A percentile compares a stretch with the other conserved stretches of the same genome.
phyloP scores from a whole-genome alignment of 1,140 invertebrate species.

The Megalonaias nervosa region DNA sequence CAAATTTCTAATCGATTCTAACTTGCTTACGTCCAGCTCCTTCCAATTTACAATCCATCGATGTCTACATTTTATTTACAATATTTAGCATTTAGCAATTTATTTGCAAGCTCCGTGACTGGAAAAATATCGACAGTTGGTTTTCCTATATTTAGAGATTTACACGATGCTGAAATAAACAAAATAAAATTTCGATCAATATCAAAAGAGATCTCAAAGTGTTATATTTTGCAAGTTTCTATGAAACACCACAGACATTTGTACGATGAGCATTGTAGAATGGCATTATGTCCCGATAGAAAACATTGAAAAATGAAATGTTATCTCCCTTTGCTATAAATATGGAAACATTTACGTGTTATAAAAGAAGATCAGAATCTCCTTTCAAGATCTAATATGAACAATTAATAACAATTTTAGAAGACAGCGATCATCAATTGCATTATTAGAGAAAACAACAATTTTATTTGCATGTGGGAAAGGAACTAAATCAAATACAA shows the following conservation, averaged over 20 bases:
- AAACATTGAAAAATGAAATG: neutral
- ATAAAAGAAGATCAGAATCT: neutral
- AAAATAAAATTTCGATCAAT: conserved; percentile 63
- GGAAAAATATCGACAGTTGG: conserved; percentile 22
- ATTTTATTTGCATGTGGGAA: neutral
- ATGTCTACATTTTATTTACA: no score
- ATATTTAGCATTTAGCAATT: conserved; percentile 29
- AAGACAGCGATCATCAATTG: conserved; percentile 32
- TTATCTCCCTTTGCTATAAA: conserved; percentile 1
- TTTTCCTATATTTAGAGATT: conserved; percentile 56
- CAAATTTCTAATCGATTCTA: no score
- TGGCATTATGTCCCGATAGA: conserved; percentile 71
- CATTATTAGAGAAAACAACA: conserved; percentile 4
- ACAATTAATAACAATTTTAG: conserved; percentile 34
- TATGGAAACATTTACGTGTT: conserved; percentile 2
- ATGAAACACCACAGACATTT: conserved; percentile 62
- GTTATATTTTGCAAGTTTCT: conserved; percentile 74
- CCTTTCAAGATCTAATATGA: no score
- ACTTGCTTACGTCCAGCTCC: no score
- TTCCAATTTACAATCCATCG: no score
- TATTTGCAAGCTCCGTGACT: conserved; percentile 48
- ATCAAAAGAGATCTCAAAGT: conserved; percentile 62
- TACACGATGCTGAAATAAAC: conserved; percentile 49
- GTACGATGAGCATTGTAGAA: conserved; percentile 73
- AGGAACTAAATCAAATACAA: conserved; percentile 3